Percentiles rank a stretch among this genome's conserved stretches.
Evolutionary conservation across 2,888 invertebrate genomes (phyloP).

Genomic region (Stratiomys singularior): DNA sequence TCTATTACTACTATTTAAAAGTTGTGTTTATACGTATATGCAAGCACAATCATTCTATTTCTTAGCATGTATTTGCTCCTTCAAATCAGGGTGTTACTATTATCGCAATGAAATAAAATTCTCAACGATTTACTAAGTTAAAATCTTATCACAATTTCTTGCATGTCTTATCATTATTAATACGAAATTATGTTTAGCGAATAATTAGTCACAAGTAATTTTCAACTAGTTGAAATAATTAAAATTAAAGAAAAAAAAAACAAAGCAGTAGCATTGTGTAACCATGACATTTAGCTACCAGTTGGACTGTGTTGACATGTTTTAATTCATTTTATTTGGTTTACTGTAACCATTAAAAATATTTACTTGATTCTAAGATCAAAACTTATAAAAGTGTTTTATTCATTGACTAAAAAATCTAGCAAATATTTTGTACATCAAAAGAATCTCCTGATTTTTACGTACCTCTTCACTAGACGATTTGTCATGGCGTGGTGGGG

Average conservation of each 20-base stretch:
- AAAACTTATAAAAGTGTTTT: too few relatives aligned
- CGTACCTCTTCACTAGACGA: constrained; percentile 95
- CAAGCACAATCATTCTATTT: neutral
- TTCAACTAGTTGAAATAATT: neutral
- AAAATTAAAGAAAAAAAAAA: neutral
- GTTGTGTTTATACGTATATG: neutral
- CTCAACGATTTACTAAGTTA: neutral
- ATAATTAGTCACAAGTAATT: constrained; percentile 39
- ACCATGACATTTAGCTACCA: constrained; percentile 22
- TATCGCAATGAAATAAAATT: neutral
- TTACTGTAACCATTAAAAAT: neutral
- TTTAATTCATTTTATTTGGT: neutral
- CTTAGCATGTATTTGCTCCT: neutral
- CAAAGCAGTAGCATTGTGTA: constrained; percentile 21
- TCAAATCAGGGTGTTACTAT: too few relatives aligned
- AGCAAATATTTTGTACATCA: constrained; percentile 13
- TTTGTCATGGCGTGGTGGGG: constrained; percentile 89
- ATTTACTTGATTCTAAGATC: too few relatives aligned
- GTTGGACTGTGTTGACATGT: constrained; percentile 2
- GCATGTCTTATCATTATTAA: constrained; percentile 33
- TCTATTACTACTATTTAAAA: too few relatives aligned
- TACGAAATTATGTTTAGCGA: constrained; percentile 12
- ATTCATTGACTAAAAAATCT: neutral
- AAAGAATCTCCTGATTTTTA: constrained; percentile 50
- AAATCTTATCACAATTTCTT: neutral